phyloP scores from a whole-genome alignment of 2,113 vertebrate species.

The Zosterops japonicus region DNA sequence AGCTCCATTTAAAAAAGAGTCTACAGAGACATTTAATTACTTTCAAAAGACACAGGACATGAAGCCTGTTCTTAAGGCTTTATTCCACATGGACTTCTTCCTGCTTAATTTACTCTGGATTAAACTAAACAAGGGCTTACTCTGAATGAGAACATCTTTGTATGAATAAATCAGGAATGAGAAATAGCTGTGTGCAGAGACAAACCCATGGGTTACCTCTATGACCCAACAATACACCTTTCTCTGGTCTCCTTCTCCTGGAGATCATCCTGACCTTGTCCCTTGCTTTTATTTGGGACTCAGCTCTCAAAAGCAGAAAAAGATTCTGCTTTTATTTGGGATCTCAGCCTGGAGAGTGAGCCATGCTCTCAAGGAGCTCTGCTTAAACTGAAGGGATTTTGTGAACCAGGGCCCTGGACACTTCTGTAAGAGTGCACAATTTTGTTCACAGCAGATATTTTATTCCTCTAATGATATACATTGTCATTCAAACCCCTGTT shows the following conservation, averaged over 20 bases:
- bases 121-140: background rate
- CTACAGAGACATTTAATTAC: background rate
- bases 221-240: background rate
- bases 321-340: background rate
- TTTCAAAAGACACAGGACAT: background rate
- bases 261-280: background rate
- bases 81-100: background rate
- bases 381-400: background rate
- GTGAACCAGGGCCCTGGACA: background rate
- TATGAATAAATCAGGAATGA: background rate
- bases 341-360: background rate
- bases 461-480: background rate
- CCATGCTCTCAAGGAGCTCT: background rate
- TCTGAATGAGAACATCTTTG: background rate
- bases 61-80: background rate
- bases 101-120: background rate
- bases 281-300: background rate
- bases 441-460: background rate
- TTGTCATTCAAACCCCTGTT: background rate
- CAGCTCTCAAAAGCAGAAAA: background rate
- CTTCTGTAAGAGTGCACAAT: background rate
- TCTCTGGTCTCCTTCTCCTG: background rate
- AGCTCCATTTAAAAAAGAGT: background rate
- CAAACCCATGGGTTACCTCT: background rate
- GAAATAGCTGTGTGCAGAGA: background rate